A percentile compares a stretch with the other conserved stretches of the same genome.
Conservation (phyloP, 23 tunicate species). For the Halocynthia aurantium region DNA sequence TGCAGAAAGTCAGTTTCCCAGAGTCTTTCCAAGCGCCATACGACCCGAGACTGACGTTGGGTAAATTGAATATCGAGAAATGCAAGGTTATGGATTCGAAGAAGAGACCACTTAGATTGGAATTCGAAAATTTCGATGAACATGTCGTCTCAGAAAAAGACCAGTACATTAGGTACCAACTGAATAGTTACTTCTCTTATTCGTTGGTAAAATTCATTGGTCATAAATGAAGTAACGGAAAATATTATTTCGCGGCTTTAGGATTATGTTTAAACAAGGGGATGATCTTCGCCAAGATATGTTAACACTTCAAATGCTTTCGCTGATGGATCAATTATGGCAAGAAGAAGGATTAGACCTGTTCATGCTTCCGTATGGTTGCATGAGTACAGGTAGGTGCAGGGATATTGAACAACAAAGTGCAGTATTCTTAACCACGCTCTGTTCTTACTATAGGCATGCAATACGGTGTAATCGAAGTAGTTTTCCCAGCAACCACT, state of each 20-base stretch:
- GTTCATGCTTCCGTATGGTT: conserved; percentile 78
- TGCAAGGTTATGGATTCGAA: conserved; percentile 85
- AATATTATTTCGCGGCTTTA: not conserved
- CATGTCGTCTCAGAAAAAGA: conserved; percentile 28
- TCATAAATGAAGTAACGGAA: too few relatives aligned
- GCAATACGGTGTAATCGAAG: conserved; percentile 66
- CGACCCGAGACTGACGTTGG: conserved; percentile 69
- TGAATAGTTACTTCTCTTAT: not conserved
- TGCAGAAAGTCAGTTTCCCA: conserved; percentile 36
- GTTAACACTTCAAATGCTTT: conserved; percentile 87
- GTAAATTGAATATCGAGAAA: conserved; percentile 51
- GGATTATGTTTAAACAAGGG: conserved; percentile 92
- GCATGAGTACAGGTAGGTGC: conserved; percentile 83
- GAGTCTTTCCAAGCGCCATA: conserved; percentile 78
- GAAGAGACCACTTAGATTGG: conserved; percentile 83
- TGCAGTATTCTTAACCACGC: not conserved
- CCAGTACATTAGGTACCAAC: conserved; percentile 31
- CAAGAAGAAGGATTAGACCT: conserved; percentile 81
- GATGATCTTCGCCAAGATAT: conserved; percentile 92
- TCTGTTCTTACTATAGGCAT: conserved; percentile 27
- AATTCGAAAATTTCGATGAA: conserved; percentile 69
- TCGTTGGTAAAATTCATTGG: not conserved
- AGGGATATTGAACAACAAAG: not conserved
- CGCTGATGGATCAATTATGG: conserved; percentile 82
- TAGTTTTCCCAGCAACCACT: conserved; percentile 74